Percentiles rank a stretch among this genome's conserved stretches.
phyloP scores from a whole-genome alignment of 2,797 vertebrate genomes.

The Semotilus atromaculatus region DNA sequence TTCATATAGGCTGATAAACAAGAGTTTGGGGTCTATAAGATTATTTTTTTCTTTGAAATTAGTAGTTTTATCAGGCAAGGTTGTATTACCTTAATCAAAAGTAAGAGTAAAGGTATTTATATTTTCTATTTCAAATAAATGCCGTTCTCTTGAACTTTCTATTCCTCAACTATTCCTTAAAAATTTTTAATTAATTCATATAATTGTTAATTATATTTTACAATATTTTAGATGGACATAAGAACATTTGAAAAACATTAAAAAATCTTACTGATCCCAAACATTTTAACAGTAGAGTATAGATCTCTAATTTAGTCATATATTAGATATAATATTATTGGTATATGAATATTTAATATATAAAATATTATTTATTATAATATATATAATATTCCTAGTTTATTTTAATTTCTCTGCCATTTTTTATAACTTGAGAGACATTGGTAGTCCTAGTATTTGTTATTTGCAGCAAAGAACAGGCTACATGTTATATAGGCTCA shows the following conservation, averaged over 20 bases:
- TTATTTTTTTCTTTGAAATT: neutral
- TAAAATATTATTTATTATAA: neutral
- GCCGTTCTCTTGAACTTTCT: neutral
- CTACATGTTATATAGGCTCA: neutral
- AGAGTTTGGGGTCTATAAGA: neutral
- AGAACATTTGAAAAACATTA: neutral
- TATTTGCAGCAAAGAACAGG: neutral
- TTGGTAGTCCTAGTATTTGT: neutral
- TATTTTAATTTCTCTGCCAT: neutral
- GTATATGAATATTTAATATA: neutral
- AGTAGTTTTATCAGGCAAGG: neutral
- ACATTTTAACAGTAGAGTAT: neutral
- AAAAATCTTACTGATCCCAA: neutral
- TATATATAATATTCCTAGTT: neutral
- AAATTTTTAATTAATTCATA: too few relatives aligned
- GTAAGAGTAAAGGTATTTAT: neutral
- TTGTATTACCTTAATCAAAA: neutral
- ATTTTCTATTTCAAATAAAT: neutral
- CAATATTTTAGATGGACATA: neutral
- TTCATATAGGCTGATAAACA: neutral
- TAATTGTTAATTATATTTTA: neutral
- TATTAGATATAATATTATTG: neutral
- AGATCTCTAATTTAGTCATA: neutral
- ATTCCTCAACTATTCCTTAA: too few relatives aligned
- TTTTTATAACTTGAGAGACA: neutral